These are phyloP conservation scores for Gasterosteus nipponicus DNA, from an alignment of 2,113 vertebrate genomes.

Conservation along the genomic window DNA sequence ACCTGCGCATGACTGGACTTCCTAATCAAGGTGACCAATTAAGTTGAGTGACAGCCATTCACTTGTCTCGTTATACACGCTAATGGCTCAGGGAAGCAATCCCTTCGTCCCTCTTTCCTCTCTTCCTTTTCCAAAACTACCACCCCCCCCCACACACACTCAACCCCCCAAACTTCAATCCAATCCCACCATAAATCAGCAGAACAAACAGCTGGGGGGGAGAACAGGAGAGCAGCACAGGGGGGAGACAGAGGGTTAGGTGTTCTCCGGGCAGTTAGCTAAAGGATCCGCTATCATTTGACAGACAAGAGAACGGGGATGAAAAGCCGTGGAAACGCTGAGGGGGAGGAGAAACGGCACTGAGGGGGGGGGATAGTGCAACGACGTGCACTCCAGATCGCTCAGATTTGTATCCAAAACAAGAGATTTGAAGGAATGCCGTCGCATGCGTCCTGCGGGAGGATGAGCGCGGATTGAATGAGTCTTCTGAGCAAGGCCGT, in stretches of 20 bases:
- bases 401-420: conserved; percentile 66
- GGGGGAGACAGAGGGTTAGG: conserved; percentile 49
- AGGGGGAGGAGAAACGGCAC: conserved; percentile 45
- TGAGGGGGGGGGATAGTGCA: background rate
- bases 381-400: conserved; percentile 39
- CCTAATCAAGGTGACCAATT: conserved; percentile 70
- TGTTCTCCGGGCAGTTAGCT: conserved; percentile 51
- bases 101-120: conserved; percentile 47
- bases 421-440: conserved; percentile 47
- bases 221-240: conserved; percentile 30
- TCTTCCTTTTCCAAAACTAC: conserved; percentile 57
- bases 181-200: conserved; percentile 64
- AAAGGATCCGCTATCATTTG: conserved; percentile 53
- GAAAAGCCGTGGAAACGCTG: conserved; percentile 64
- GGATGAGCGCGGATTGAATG: conserved; percentile 19
- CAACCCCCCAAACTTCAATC: conserved; percentile 45
- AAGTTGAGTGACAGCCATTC: conserved; percentile 68
- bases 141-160: conserved; percentile 13
- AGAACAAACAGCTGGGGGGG: conserved; percentile 58
- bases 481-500: conserved; percentile 12
- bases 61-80: conserved; percentile 58
- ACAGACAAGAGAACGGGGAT: conserved; percentile 62
- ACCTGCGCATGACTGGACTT: conserved; percentile 46
- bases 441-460: conserved; percentile 32
- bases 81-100: conserved; percentile 60